Evolutionary conservation across 2,888 invertebrate genomes (phyloP).

Genomic region (Scaptomyza parva): DNA sequence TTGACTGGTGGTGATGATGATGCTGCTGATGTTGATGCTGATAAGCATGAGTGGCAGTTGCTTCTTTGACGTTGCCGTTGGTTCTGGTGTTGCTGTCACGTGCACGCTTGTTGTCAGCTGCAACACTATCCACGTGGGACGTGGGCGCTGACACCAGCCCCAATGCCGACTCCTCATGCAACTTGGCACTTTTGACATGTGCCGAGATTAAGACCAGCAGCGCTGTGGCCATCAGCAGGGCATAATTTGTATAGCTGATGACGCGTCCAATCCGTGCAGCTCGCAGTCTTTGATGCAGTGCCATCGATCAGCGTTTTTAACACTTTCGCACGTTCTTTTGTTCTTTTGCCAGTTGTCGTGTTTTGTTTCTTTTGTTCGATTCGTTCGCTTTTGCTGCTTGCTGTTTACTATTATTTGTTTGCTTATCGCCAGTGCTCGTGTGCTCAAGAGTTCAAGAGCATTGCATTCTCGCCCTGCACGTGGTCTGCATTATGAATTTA

Average conservation of each 20-base stretch:
- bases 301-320: conserved; percentile 37
- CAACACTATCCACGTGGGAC: conserved; percentile 40
- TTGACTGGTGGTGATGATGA: conserved; percentile 49
- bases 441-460: conserved; percentile 37
- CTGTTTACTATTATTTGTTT: conserved; percentile 9
- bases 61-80: conserved; percentile 26
- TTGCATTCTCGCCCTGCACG: conserved; percentile 66
- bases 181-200: conserved; percentile 79
- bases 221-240: conserved; percentile 69
- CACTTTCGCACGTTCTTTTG: conserved; percentile 28
- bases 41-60: conserved; percentile 33
- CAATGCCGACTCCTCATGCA: conserved; percentile 51
- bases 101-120: conserved; percentile 31
- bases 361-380: conserved; percentile 9
- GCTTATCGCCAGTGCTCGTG: conserved; percentile 42
- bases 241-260: conserved; percentile 74
- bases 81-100: conserved; percentile 21
- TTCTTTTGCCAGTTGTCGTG: conserved; percentile 22
- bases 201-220: conserved; percentile 79
- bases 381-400: conserved; percentile 14
- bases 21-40: conserved; percentile 30
- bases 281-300: conserved; percentile 21
- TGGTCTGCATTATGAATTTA: conserved; percentile 58
- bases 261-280: conserved; percentile 36
- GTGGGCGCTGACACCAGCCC: conserved; percentile 12